A percentile compares a stretch with the other conserved stretches of the same genome.
Conservation (phyloP, 2,113 vertebrate genomes). For the Pterocles gutturalis region DNA sequence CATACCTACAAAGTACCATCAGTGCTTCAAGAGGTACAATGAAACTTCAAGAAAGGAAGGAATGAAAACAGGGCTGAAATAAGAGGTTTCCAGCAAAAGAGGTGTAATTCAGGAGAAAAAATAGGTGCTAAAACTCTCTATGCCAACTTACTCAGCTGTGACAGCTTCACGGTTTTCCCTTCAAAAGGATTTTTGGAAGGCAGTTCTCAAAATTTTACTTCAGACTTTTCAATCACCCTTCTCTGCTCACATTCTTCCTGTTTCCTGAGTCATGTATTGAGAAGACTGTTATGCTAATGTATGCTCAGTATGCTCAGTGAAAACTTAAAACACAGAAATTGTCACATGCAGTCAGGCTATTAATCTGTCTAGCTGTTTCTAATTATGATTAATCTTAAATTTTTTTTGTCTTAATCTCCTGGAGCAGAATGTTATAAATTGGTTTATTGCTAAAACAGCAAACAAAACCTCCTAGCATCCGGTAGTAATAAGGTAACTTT, state of each 20-base stretch:
- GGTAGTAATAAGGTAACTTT: background rate
- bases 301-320: background rate
- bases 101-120: background rate
- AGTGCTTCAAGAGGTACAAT: background rate
- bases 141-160: background rate
- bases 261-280: background rate
- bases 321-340: background rate
- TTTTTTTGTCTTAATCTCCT: background rate
- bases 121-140: background rate
- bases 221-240: fast-evolving
- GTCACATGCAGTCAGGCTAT: background rate
- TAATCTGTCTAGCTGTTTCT: background rate
- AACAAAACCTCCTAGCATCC: background rate
- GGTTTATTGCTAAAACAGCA: background rate
- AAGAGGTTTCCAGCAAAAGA: background rate
- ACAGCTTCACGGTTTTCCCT: background rate
- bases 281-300: background rate
- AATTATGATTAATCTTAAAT: background rate
- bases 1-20: background rate
- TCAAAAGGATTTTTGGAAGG: background rate
- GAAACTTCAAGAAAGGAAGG: background rate
- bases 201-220: background rate
- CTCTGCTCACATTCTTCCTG: background rate
- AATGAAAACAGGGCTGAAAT: background rate
- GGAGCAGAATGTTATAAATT: background rate